Conservation (phyloP, 2,113 vertebrate genomes). For the Ibidorhyncha struthersii region DNA sequence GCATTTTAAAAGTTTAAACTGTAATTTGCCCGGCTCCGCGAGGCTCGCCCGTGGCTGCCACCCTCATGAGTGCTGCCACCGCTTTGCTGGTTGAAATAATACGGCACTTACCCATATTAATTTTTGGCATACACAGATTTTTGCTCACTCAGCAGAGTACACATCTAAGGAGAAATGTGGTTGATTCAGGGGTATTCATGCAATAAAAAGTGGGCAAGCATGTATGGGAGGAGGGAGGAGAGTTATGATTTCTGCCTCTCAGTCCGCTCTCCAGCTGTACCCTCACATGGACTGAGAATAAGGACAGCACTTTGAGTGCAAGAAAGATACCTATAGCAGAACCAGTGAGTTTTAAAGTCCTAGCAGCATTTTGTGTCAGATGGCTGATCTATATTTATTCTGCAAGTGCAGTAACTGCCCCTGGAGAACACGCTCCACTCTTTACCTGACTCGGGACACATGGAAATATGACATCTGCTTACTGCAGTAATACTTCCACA, state of each 20-base stretch:
- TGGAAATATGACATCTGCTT: constrained; percentile 28
- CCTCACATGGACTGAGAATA: background rate
- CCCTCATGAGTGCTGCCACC: background rate
- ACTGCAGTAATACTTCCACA: background rate
- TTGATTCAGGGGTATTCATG: too few relatives aligned
- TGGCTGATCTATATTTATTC: constrained; percentile 6
- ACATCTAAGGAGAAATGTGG: background rate
- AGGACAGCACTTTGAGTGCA: background rate
- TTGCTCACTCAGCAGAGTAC: background rate
- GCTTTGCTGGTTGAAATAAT: background rate
- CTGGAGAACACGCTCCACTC: background rate
- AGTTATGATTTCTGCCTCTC: background rate
- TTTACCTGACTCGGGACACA: constrained; percentile 13
- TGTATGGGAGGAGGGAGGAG: background rate
- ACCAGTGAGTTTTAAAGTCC: background rate
- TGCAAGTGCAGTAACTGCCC: background rate
- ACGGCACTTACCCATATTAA: background rate
- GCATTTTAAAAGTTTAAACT: background rate
- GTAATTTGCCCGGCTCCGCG: background rate
- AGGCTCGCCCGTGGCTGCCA: background rate
- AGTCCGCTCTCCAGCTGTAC: background rate
- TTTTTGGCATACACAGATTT: background rate
- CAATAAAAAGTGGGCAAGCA: background rate
- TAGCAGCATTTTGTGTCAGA: background rate
- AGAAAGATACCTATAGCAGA: background rate